phyloP scores from a whole-genome alignment of 1,140 invertebrate species.

The Cyrtorhinus lividipennis region DNA sequence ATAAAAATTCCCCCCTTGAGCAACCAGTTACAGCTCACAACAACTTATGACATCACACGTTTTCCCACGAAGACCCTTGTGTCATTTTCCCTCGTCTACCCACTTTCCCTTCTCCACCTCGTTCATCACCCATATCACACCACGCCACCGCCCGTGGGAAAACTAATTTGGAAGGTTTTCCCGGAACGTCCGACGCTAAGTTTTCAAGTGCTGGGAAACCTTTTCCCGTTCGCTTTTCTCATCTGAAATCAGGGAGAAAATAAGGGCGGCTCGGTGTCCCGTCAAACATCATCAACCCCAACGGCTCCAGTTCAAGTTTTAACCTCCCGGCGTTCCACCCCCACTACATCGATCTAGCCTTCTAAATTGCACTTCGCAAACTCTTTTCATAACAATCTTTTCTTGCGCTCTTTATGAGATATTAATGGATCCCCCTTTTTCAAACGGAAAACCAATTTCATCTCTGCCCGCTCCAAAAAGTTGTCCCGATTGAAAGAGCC shows the following conservation, averaged over 20 bases:
- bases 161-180: not conserved
- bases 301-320: not conserved
- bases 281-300: conserved; percentile 6
- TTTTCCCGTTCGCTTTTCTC: no score
- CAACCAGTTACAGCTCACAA: no score
- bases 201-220: not conserved
- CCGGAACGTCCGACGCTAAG: not conserved
- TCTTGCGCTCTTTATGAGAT: conserved; percentile 8
- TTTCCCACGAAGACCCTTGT: no score
- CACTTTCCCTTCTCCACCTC: no score
- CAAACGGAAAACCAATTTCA: conserved; percentile 8
- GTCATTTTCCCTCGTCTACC: no score
- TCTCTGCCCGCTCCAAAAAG: conserved; percentile 3
- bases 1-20: no score
- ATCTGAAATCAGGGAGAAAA: not conserved
- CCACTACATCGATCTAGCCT: not conserved
- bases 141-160: not conserved
- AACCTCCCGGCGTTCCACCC: not conserved
- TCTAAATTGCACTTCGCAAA: conserved; percentile 13
- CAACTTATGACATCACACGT: no score
- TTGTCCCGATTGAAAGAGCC: conserved; percentile 5
- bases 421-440: conserved; percentile 7
- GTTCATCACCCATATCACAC: no score
- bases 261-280: not conserved
- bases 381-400: conserved; percentile 13